phyloP scores from a whole-genome alignment of 2,113 vertebrate genomes.

The Bubalus kerabau region DNA sequence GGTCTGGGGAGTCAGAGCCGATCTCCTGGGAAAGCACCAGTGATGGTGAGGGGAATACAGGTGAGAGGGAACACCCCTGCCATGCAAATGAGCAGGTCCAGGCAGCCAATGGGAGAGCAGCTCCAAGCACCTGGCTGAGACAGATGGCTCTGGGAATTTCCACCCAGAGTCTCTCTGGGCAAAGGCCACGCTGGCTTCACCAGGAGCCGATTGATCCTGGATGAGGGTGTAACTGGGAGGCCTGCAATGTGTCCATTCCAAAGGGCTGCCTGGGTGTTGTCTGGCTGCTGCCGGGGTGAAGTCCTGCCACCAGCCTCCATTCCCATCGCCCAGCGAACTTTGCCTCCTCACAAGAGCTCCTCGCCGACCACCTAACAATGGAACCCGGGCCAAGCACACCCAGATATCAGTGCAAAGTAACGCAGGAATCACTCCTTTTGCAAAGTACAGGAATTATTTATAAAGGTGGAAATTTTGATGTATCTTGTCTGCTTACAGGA shows the following conservation, averaged over 20 bases:
- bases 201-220: not conserved
- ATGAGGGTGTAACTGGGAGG: not conserved
- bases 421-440: not conserved
- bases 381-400: not conserved
- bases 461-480: not conserved
- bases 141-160: not conserved
- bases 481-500: not conserved
- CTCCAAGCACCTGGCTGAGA: not conserved
- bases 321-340: not conserved
- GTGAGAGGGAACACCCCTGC: not conserved
- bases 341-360: no score
- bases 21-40: no score
- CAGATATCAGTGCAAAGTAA: not conserved
- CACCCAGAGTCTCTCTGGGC: not conserved
- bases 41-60: not conserved
- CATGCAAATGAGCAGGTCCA: not conserved
- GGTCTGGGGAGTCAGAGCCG: not conserved
- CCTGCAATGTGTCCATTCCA: not conserved
- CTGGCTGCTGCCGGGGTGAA: not conserved
- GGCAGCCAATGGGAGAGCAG: not conserved
- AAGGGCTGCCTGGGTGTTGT: not conserved
- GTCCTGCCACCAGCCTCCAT: not conserved
- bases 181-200: not conserved
- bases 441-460: not conserved
- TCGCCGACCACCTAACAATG: accelerated